A percentile compares a stretch with the other conserved stretches of the same genome.
Conservation (phyloP, 2,113 vertebrate genomes). For the Salvelinus sp. region DNA sequence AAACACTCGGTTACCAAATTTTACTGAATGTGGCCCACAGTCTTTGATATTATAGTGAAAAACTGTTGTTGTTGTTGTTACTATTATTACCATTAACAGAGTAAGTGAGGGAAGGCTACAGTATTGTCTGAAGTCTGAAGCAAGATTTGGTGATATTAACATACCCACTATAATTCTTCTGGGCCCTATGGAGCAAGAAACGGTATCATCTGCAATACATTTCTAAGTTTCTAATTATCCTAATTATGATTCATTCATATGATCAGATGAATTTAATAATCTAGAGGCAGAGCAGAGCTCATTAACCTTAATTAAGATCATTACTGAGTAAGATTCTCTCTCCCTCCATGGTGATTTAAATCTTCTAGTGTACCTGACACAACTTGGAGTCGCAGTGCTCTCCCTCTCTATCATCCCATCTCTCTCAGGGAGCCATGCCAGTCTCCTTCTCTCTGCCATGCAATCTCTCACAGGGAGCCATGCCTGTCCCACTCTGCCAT, state of each 20-base stretch:
- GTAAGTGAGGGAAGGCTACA: too few species aligned
- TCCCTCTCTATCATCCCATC: constrained; percentile 8
- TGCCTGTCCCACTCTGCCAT: not conserved
- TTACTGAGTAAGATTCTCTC: constrained; percentile 75
- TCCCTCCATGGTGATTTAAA: constrained; percentile 67
- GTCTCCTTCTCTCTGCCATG: constrained; percentile 4
- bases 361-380: constrained; percentile 69
- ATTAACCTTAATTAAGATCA: constrained; percentile 95
- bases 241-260: constrained; percentile 91
- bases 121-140: too few species aligned
- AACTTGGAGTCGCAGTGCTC: constrained; percentile 23
- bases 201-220: constrained; percentile 58
- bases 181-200: constrained; percentile 18
- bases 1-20: too few species aligned
- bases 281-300: constrained; percentile 82
- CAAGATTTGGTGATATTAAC: constrained; percentile 6
- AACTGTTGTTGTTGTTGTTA: too few species aligned
- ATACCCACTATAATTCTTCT: too few species aligned
- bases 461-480: not conserved
- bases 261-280: constrained; percentile 94
- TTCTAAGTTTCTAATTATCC: constrained; percentile 88
- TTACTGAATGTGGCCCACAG: too few species aligned
- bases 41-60: too few species aligned
- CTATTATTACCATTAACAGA: too few species aligned
- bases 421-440: not conserved